Evolutionary conservation across 2,113 vertebrate species (phyloP).

Genomic region (Bufo gargarizans): DNA sequence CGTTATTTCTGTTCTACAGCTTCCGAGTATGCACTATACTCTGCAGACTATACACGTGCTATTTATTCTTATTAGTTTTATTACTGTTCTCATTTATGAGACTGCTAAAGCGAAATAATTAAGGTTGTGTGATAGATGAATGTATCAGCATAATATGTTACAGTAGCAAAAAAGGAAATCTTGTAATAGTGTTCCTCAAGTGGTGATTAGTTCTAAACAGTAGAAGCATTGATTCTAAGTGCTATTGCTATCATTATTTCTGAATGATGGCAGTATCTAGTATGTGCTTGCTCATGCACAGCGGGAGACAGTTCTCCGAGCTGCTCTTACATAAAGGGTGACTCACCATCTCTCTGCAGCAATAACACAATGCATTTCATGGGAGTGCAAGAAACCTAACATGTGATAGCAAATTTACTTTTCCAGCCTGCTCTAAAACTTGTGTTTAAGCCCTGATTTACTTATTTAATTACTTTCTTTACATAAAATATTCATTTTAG

Average conservation of each 20-base stretch:
- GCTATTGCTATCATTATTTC: slow-evolving; percentile 53
- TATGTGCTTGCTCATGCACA: slow-evolving; percentile 36
- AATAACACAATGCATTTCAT: slow-evolving; percentile 1
- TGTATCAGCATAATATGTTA: slow-evolving; percentile 51
- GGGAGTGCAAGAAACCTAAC: slow-evolving; percentile 1
- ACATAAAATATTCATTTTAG: background rate
- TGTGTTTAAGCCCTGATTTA: background rate
- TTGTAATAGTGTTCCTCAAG: slow-evolving; percentile 37
- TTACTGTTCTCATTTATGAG: slow-evolving; percentile 43
- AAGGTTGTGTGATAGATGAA: slow-evolving; percentile 52
- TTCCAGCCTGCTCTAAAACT: background rate
- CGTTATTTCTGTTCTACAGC: slow-evolving; percentile 24
- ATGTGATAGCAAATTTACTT: background rate
- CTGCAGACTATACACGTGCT: slow-evolving; percentile 18
- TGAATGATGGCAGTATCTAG: slow-evolving; percentile 39
- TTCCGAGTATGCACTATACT: slow-evolving; percentile 4
- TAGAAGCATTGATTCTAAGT: slow-evolving; percentile 48
- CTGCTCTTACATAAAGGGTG: slow-evolving; percentile 18
- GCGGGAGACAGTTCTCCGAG: slow-evolving; percentile 4
- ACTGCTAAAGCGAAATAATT: slow-evolving; percentile 51
- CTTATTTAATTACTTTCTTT: background rate
- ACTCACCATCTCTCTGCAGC: slow-evolving; percentile 33
- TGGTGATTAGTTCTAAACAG: slow-evolving; percentile 49
- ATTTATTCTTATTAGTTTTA: slow-evolving; percentile 38
- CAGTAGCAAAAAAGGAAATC: slow-evolving; percentile 45